Evolutionary conservation across 2,113 vertebrate species (phyloP), one percentile per base, ranked within the genome.

Genomic region (Sprattus sprattus): DNA sequence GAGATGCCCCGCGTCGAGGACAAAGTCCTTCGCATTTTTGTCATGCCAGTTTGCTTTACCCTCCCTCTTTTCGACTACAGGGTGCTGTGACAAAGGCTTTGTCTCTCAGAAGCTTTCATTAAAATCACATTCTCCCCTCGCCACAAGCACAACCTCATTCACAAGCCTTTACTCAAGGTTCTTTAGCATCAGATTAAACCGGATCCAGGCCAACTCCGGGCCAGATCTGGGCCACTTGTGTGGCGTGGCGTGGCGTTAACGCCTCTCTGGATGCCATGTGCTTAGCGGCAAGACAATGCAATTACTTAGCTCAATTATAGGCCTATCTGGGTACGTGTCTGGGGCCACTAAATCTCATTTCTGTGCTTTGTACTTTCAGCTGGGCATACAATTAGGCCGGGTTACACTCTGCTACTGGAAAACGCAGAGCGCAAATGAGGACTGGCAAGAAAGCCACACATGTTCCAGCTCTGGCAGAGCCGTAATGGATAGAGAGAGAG

Each of bases 311-410:
- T 89, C 49, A 84, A 84, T 91, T 86, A n/a, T 44, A 25, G 45
- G 67, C 67, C 54, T 89, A 89, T 89, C 84, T 86, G 22, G 0
- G 81, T 89, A 83, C 85, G 54, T 88, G 91, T 90, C 71, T 83
- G 39, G 64, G 83, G 86, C 88, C 82, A 88, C 20, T 88, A 87
- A 90, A 92, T 92, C 87, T 89, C 81, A 87, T 91, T 92, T 92
- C 82, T 83, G 89, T 86, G 32, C 67, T 67, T 75, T 64, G 46
- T 83, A 81, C 88, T 89, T 91, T 87, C 87, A 11, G 7, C 67
- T 75, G 28, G 67, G 25, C 28, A 13, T 15, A 10, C n/a, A 28
- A 75, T 75, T 75, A 28, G 22, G n/a, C n/a, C 28, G 8, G 28
- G 8, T 32, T 39, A 32, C 67, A 15, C 8, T 75, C 67, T 10